A percentile compares a stretch with the other conserved stretches of the same genome.
phyloP scores from a whole-genome alignment of 2,113 vertebrate genomes.

The Syrrhaptes paradoxus region DNA sequence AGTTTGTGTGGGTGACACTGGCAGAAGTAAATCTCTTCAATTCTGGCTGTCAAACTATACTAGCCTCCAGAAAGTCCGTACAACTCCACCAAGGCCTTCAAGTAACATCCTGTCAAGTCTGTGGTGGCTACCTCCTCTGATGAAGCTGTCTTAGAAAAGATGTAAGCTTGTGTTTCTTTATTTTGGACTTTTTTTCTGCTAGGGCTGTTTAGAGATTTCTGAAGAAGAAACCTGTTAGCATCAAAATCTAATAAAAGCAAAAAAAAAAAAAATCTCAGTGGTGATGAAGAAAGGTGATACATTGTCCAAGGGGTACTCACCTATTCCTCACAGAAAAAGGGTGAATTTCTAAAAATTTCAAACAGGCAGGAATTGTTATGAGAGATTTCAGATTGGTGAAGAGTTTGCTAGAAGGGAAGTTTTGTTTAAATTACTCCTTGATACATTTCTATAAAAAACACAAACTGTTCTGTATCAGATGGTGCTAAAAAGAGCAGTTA shows the following conservation, averaged over 20 bases:
- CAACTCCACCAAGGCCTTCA: neutral
- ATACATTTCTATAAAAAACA: conserved; percentile 40
- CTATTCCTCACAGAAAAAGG: neutral
- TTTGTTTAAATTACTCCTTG: conserved; percentile 31
- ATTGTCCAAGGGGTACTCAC: neutral
- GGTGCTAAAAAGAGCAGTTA: conserved; percentile 58
- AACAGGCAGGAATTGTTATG: neutral
- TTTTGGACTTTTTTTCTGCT: neutral
- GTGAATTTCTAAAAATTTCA: neutral
- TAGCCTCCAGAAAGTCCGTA: neutral
- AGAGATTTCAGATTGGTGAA: neutral
- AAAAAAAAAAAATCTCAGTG: neutral
- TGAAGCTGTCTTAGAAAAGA: neutral
- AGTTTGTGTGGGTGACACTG: neutral
- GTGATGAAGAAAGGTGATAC: neutral
- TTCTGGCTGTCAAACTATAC: neutral
- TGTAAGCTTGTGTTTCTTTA: neutral
- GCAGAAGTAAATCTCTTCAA: neutral
- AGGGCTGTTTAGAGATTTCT: neutral
- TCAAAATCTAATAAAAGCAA: neutral
- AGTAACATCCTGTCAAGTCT: neutral
- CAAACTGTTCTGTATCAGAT: neutral
- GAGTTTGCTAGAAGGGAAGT: neutral
- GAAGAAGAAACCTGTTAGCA: neutral
- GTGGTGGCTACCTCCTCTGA: neutral